Evolutionary conservation across 2,888 invertebrate species (phyloP).

Genomic region (Parochlus steinenii): DNA sequence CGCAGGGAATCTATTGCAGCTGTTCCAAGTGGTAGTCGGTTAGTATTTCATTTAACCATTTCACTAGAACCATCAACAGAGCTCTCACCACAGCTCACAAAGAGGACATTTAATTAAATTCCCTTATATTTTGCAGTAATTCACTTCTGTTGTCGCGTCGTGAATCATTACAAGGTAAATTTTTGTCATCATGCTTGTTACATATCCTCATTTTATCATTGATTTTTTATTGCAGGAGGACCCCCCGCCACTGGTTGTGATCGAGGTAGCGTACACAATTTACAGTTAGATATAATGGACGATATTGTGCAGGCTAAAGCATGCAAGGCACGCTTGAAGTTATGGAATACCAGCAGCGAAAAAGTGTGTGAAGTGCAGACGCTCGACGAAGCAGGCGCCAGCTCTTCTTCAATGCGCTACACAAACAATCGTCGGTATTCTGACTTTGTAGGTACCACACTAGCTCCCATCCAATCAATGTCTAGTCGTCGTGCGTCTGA

Average conservation of each 20-base stretch:
- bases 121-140: neutral
- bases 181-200: too few species aligned
- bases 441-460: constrained; percentile 46
- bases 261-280: constrained; percentile 61
- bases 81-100: constrained; percentile 13
- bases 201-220: too few species aligned
- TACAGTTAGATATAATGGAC: constrained; percentile 77
- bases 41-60: constrained; percentile 31
- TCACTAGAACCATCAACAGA: neutral
- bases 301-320: constrained; percentile 66
- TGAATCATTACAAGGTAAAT: too few species aligned
- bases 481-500: constrained; percentile 52
- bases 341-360: constrained; percentile 69
- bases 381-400: constrained; percentile 45
- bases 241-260: constrained; percentile 58
- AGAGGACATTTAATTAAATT: too few species aligned
- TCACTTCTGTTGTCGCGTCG: constrained; percentile 9
- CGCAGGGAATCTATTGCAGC: constrained; percentile 70
- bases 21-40: constrained; percentile 40
- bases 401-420: constrained; percentile 38
- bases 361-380: constrained; percentile 70
- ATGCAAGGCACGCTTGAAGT: constrained; percentile 70
- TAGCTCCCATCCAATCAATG: constrained; percentile 35
- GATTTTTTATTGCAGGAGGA: constrained; percentile 34
- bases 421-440: constrained; percentile 51